phyloP scores from a whole-genome alignment of 2,888 invertebrate genomes.

The Andrena trimmerana region DNA sequence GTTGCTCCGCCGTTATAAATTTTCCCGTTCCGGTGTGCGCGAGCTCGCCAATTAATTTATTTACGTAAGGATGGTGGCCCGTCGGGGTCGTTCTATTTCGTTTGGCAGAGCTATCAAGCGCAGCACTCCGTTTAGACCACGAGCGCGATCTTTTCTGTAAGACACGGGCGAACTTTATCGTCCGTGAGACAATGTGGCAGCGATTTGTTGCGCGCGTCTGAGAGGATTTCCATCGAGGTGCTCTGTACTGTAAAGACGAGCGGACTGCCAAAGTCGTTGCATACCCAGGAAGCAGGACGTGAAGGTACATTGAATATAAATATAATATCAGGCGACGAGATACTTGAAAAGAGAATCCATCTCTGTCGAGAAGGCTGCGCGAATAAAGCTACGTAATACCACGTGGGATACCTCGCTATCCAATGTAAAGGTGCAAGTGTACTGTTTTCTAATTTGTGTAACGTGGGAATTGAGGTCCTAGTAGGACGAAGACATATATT shows the following conservation, averaged over 20 bases:
- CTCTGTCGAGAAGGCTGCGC: not conserved
- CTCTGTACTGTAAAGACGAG: not conserved
- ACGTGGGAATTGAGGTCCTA: not conserved
- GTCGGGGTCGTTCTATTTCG: not conserved
- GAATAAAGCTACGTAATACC: not conserved
- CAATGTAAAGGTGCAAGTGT: not conserved
- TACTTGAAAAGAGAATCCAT: not conserved
- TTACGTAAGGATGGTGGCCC: conserved; percentile 8
- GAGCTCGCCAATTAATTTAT: conserved; percentile 30
- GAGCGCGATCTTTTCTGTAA: not conserved
- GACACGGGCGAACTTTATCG: not conserved
- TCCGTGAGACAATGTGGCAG: not conserved
- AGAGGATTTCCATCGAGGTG: not conserved
- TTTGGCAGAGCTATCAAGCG: not conserved
- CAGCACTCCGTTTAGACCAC: not conserved
- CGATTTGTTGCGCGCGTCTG: too few species aligned
- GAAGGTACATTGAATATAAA: not conserved
- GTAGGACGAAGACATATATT: not conserved
- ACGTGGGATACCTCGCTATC: not conserved
- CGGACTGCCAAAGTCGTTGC: not conserved
- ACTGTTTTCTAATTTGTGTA: not conserved
- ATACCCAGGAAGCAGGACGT: not conserved
- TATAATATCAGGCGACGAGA: not conserved
- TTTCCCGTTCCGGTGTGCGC: not conserved
- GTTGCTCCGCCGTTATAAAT: conserved; percentile 13